phyloP scores from a whole-genome alignment of 2,888 invertebrate species.

The Oxystoma pomonae region DNA sequence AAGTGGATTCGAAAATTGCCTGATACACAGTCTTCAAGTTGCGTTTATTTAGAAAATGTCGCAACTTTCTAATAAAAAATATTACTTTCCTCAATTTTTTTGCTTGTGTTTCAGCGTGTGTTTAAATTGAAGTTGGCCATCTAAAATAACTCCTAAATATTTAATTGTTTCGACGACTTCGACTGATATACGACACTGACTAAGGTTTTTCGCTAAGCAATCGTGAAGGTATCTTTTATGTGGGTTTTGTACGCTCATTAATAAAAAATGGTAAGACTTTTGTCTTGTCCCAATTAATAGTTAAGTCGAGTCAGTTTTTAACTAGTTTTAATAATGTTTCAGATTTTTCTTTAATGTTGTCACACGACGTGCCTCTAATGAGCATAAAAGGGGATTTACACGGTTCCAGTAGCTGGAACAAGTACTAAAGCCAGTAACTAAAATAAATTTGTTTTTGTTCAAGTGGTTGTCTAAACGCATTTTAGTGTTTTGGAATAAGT shows the following conservation, averaged over 20 bases:
- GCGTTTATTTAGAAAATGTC: too few relatives aligned
- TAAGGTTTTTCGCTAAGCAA: not conserved
- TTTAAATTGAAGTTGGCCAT: too few relatives aligned
- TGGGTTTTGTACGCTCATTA: not conserved
- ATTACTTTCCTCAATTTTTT: not conserved
- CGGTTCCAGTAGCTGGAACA: too few relatives aligned
- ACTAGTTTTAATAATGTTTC: not conserved
- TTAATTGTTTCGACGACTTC: not conserved
- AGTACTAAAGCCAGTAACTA: too few relatives aligned
- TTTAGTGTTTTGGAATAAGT: too few relatives aligned
- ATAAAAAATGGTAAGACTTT: not conserved
- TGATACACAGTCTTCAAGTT: not conserved
- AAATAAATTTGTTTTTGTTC: too few relatives aligned
- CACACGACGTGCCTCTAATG: not conserved
- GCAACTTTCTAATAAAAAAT: not conserved
- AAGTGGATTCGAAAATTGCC: not conserved
- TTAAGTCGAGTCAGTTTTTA: not conserved
- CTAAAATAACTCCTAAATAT: not conserved
- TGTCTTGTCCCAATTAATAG: not conserved
- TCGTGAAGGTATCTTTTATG: not conserved
- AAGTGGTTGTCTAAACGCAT: too few relatives aligned
- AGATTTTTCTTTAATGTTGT: not conserved
- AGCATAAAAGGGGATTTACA: too few relatives aligned
- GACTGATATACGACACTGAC: not conserved
- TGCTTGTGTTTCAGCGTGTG: not conserved